These are phyloP conservation scores for Toxotes jaculatrix DNA, from an alignment of 2,113 vertebrate genomes.

Conservation along the genomic window DNA sequence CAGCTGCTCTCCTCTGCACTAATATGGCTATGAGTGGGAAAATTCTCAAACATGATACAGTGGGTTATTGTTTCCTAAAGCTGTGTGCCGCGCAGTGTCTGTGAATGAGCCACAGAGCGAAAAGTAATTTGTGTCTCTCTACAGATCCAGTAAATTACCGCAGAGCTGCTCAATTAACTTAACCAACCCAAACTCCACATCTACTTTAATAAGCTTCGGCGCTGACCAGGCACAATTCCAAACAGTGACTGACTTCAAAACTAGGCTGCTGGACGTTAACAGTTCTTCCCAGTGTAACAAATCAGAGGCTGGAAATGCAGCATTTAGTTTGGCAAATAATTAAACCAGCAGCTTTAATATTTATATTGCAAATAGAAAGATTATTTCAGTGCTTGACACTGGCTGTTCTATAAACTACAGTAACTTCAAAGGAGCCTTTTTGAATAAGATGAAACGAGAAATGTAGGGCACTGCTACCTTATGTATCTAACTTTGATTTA, in stretches of 20 bases:
- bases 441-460: slow-evolving; percentile 14
- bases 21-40: slow-evolving; percentile 1
- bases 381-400: background rate
- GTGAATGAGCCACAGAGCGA: slow-evolving; percentile 5
- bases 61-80: slow-evolving; percentile 29
- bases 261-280: slow-evolving; percentile 1
- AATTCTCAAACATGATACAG: slow-evolving; percentile 13
- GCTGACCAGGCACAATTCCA: slow-evolving; percentile 20
- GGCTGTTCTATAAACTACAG: background rate
- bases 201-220: slow-evolving; percentile 18
- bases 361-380: slow-evolving; percentile 7
- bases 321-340: slow-evolving; percentile 1
- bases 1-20: slow-evolving; percentile 1
- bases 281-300: background rate
- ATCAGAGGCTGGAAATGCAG: slow-evolving; percentile 4
- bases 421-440: background rate
- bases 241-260: slow-evolving; percentile 16
- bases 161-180: slow-evolving; percentile 38
- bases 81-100: background rate
- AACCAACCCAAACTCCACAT: slow-evolving; percentile 27
- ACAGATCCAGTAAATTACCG: slow-evolving; percentile 34
- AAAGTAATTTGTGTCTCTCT: slow-evolving; percentile 11
- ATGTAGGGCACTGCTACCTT: background rate
- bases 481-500: slow-evolving; percentile 1
- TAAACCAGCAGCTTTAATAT: background rate